These are phyloP conservation scores for Blastobasis lacticolella DNA, from an alignment of 2,888 invertebrate genomes.

Conservation along the genomic window DNA sequence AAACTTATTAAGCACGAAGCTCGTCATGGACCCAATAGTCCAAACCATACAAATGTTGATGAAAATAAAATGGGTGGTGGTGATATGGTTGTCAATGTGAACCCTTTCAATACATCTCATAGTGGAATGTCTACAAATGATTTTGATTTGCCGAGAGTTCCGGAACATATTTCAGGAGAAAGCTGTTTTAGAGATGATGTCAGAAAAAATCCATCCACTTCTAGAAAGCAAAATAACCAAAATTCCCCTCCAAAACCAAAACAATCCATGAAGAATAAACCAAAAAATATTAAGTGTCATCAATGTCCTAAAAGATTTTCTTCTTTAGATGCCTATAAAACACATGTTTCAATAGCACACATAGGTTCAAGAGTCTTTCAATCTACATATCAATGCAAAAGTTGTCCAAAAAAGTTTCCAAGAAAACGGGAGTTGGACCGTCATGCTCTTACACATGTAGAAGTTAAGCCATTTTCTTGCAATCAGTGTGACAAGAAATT, in stretches of 20 bases:
- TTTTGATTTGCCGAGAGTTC: constrained; percentile 64
- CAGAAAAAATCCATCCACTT: constrained; percentile 42
- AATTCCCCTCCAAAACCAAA: constrained; percentile 50
- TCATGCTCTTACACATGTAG: constrained; percentile 79
- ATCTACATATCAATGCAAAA: constrained; percentile 78
- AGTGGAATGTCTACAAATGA: constrained; percentile 46
- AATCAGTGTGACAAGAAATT: constrained; percentile 79
- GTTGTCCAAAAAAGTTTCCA: constrained; percentile 80
- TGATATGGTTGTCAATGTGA: constrained; percentile 76
- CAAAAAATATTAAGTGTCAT: constrained; percentile 68
- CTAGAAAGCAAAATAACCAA: constrained; percentile 32
- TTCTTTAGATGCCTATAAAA: constrained; percentile 67
- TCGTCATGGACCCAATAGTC: constrained; percentile 66
- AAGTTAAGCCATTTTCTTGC: constrained; percentile 80
- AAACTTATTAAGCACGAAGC: constrained; percentile 80
- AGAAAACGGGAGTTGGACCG: constrained; percentile 81
- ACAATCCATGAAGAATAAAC: constrained; percentile 46
- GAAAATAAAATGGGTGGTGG: constrained; percentile 44
- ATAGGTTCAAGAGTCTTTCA: constrained; percentile 73
- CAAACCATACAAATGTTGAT: constrained; percentile 38
- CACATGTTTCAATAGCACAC: constrained; percentile 69
- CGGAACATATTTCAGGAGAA: constrained; percentile 68
- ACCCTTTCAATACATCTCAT: constrained; percentile 67
- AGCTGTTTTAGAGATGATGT: constrained; percentile 57
- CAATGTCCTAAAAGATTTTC: constrained; percentile 68